phyloP scores from a whole-genome alignment of 2,797 vertebrate genomes.

The Lagodon rhomboides region DNA sequence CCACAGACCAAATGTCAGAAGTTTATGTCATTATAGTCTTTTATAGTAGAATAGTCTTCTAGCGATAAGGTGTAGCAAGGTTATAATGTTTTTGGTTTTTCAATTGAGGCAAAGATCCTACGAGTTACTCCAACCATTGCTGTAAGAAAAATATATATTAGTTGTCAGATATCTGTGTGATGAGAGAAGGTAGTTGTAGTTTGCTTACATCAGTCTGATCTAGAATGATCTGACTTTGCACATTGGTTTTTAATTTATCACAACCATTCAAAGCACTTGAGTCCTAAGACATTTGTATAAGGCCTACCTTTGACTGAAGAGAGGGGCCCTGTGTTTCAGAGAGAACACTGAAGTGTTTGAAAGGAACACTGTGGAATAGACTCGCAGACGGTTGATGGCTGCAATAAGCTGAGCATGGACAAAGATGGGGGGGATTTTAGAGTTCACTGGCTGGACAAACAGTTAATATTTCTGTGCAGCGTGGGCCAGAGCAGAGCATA shows the following conservation, averaged over 20 bases:
- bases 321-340: background rate
- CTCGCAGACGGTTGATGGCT: conserved; percentile 9
- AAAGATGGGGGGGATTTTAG: conserved; percentile 31
- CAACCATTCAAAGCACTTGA: conserved; percentile 2
- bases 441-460: conserved; percentile 54
- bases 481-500: conserved; percentile 35
- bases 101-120: background rate
- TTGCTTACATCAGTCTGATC: background rate
- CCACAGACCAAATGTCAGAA: background rate
- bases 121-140: background rate
- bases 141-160: background rate
- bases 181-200: background rate
- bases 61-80: background rate
- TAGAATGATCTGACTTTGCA: background rate
- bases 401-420: conserved; percentile 10
- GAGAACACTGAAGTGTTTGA: background rate
- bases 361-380: background rate
- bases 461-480: conserved; percentile 41
- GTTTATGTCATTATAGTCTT: background rate
- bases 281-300: background rate
- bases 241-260: background rate
- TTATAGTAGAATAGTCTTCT: background rate
- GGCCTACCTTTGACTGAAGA: background rate
- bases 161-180: background rate
- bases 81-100: background rate